These are phyloP conservation scores for Tychaedon coryphoeus DNA, from an alignment of 2,113 vertebrate genomes.

Conservation along the genomic window DNA sequence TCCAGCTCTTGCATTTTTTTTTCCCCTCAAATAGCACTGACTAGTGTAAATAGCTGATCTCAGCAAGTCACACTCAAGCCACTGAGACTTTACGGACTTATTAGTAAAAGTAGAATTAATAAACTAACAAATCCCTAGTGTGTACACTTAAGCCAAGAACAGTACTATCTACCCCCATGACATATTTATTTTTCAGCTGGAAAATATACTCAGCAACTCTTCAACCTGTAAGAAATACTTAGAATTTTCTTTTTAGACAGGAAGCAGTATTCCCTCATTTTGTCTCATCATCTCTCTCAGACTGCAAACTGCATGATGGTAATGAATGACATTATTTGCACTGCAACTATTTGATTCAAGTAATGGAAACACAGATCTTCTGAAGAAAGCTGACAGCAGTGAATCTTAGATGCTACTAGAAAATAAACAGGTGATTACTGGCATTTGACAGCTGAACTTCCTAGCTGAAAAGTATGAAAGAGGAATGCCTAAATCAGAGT, in stretches of 20 bases:
- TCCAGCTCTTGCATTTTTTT: not conserved
- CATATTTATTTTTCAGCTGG: not conserved
- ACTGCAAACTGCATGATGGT: not conserved
- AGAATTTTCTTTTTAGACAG: not conserved
- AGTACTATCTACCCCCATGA: not conserved
- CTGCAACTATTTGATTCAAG: not conserved
- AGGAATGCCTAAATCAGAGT: not conserved
- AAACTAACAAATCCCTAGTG: not conserved
- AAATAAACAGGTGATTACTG: not conserved
- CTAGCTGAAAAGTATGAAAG: not conserved
- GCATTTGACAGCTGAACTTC: not conserved
- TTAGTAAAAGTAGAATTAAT: not conserved
- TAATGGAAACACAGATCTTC: not conserved
- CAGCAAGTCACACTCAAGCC: not conserved
- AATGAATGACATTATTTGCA: constrained; percentile 18
- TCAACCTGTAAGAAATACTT: not conserved
- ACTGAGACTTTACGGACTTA: not conserved
- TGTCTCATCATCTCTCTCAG: not conserved
- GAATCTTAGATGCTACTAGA: not conserved
- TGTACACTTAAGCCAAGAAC: not conserved
- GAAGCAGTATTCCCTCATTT: constrained; percentile 16
- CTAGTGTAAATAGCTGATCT: not conserved
- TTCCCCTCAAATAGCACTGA: not conserved
- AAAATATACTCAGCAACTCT: not conserved
- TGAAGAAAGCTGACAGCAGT: not conserved